Conservation (phyloP, 2,797 vertebrate species). For the Gila robusta region DNA sequence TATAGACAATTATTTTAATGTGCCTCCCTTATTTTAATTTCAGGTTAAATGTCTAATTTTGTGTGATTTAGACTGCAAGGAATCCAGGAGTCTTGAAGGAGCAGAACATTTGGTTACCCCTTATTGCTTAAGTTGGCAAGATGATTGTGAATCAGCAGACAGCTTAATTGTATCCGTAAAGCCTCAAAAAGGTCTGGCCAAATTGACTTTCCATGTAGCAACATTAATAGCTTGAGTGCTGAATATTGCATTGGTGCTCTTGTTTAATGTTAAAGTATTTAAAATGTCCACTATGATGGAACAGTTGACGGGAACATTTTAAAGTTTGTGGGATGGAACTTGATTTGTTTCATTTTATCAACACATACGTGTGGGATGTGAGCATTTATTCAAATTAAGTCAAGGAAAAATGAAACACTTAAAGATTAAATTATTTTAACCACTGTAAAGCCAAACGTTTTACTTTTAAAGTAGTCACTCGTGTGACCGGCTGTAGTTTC, state of each 20-base stretch:
- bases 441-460: constrained; percentile 5
- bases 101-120: constrained; percentile 73
- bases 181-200: background rate
- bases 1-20: background rate
- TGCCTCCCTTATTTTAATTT: constrained; percentile 55
- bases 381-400: background rate
- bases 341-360: constrained; percentile 49
- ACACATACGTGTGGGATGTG: background rate
- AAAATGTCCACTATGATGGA: constrained; percentile 48
- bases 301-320: constrained; percentile 61
- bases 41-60: background rate
- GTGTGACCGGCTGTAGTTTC: background rate
- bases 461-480: constrained; percentile 6
- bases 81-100: constrained; percentile 71
- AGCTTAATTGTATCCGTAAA: constrained; percentile 34
- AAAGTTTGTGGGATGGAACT: background rate
- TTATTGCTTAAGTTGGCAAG: constrained; percentile 70
- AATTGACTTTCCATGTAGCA: constrained; percentile 3
- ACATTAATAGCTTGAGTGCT: background rate
- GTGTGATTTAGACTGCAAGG: background rate
- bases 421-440: background rate
- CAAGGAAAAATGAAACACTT: constrained; percentile 49
- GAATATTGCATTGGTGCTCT: background rate
- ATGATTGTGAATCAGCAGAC: constrained; percentile 60
- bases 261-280: constrained; percentile 7